Evolutionary conservation across 1,140 invertebrate species (phyloP), one percentile per base, ranked within the genome.

Genomic region (Thrips palmi): DNA sequence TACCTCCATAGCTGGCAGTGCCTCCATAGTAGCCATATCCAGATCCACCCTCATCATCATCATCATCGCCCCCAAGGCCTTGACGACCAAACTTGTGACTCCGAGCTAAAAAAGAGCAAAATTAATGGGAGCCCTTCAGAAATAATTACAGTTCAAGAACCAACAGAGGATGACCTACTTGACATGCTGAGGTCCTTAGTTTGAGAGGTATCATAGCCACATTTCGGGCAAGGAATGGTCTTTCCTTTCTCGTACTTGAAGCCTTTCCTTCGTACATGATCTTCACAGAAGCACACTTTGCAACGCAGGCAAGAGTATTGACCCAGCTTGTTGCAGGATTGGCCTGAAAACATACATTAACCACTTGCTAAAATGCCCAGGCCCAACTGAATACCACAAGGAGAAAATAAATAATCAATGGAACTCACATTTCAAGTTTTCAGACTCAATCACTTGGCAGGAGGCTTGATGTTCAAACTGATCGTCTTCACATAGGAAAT

Each of bases 391-490:
- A 18, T 2, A 4, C 2, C 32, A n/a, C 7, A 14, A 32, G 7
- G 21, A 30, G 20, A 19, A 32, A 39, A 21, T 23, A 29, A 25
- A 29, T 17, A 31, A 31, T 31, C 5, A 31, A 6, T 31, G 33
- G 39, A 43, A 58, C 63, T 70, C 65, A 85, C 89, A 96, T 67
- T 96, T 96, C 51, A 79, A 91, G 51, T 69, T 88, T 55, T 84
- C 89, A 2, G 85, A 77, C 52, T 96, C 89, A 2, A 97, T 57
- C 31, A 91, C 79, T 65, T 93, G 89, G 56, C 91, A 97, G 1
- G 84, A 92, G 6, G 91, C 91, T 64, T 97, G 91, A 62, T 97
- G 91, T 55, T 97, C 91, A 68, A 97, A 96, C 59, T 97, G 91
- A 60, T 97, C 91, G 63, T 97, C 91, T 62, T 97, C 91, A 62